These are phyloP conservation scores for Lobophora halterata DNA, from an alignment of 2,888 invertebrate species.

Conservation along the genomic window DNA sequence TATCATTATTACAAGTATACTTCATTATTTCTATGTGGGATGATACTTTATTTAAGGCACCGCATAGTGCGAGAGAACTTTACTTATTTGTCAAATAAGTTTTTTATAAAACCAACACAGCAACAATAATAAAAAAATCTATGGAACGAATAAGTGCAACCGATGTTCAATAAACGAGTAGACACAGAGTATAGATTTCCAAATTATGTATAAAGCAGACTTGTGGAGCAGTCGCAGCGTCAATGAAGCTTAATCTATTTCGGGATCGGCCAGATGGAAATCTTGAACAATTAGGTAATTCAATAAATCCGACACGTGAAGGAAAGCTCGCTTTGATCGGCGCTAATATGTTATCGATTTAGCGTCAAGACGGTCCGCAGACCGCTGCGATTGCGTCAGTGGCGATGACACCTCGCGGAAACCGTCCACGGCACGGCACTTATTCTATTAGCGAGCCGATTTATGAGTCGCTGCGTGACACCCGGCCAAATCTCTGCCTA, in stretches of 20 bases:
- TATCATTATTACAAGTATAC: slow-evolving; percentile 2
- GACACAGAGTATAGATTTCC: slow-evolving; percentile 1
- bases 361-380: slow-evolving; percentile 62
- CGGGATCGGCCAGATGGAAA: slow-evolving; percentile 30
- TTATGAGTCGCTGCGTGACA: slow-evolving; percentile 50
- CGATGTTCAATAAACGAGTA: too few species aligned
- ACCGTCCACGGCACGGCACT: slow-evolving; percentile 53
- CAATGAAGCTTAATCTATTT: slow-evolving; percentile 25
- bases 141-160: too few species aligned
- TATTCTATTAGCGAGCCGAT: slow-evolving; percentile 60
- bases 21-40: too few species aligned
- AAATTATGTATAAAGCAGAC: slow-evolving; percentile 15
- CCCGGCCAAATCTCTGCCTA: slow-evolving; percentile 50
- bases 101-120: too few species aligned
- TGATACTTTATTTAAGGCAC: too few species aligned
- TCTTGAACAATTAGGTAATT: slow-evolving; percentile 37
- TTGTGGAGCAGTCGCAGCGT: slow-evolving; percentile 20
- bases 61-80: too few species aligned
- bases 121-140: too few species aligned
- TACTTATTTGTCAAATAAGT: too few species aligned
- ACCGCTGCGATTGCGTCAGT: slow-evolving; percentile 63
- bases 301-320: slow-evolving; percentile 50
- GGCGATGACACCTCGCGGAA: slow-evolving; percentile 57
- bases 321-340: slow-evolving; percentile 71
- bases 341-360: slow-evolving; percentile 72